These are phyloP conservation scores for Ranitomeya imitator DNA, from an alignment of 2,113 vertebrate genomes.

Conservation along the genomic window DNA sequence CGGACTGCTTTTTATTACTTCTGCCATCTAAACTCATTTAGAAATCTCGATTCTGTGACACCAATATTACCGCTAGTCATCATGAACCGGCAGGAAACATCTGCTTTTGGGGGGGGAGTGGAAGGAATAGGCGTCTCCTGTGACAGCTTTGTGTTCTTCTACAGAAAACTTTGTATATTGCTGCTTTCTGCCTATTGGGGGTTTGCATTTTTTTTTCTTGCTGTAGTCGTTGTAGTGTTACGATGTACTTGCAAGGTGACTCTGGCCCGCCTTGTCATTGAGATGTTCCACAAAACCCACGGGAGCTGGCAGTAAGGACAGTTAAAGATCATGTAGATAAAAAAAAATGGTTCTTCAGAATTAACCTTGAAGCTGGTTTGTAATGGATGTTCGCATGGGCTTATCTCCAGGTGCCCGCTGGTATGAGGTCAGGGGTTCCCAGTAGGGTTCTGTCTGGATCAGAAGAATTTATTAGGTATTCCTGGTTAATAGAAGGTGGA, in stretches of 20 bases:
- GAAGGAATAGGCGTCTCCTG: neutral
- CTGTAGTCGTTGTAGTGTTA: neutral
- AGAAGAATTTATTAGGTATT: neutral
- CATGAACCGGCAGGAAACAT: constrained; percentile 4
- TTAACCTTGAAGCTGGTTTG: neutral
- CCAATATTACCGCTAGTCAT: constrained; percentile 12
- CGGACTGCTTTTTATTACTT: constrained; percentile 14
- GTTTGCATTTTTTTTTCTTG: neutral
- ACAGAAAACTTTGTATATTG: neutral
- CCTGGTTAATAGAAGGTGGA: too few relatives aligned
- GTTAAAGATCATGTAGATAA: neutral
- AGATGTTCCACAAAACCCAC: constrained; percentile 18
- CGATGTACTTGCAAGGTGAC: constrained; percentile 10
- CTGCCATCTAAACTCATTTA: neutral
- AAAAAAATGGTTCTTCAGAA: neutral
- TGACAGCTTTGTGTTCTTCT: neutral
- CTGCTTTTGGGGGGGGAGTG: neutral
- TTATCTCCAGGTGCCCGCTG: neutral
- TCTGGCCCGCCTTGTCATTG: constrained; percentile 1
- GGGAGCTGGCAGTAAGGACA: constrained; percentile 10
- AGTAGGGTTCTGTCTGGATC: neutral
- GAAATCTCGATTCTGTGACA: neutral
- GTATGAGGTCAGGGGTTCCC: neutral
- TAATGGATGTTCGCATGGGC: neutral
- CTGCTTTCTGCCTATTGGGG: neutral